Percentiles rank a stretch among this genome's conserved stretches.
Conservation (phyloP, 2,113 vertebrate genomes). For the Danio rerio region DNA sequence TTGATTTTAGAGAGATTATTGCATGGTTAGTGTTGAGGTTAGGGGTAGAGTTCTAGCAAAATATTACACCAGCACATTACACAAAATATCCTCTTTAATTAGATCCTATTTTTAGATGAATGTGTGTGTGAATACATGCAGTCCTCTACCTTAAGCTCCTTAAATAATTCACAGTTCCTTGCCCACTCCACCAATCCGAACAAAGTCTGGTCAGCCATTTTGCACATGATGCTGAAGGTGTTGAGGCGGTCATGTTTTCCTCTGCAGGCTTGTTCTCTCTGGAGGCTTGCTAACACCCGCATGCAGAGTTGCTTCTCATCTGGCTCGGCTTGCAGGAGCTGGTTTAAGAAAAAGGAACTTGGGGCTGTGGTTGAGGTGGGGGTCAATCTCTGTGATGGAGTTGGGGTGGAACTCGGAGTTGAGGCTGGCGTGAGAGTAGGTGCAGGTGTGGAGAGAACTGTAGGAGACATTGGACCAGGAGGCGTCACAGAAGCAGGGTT, state of each 20-base stretch:
- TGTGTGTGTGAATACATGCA: not conserved
- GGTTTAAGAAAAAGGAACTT: slow-evolving; percentile 62
- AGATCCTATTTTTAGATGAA: not conserved
- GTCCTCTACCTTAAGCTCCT: slow-evolving; percentile 77
- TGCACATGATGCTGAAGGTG: slow-evolving; percentile 84
- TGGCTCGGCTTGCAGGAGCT: slow-evolving; percentile 75
- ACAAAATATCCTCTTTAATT: not conserved
- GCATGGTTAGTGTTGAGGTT: too few relatives aligned
- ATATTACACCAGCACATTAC: too few relatives aligned
- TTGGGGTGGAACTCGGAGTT: slow-evolving; percentile 45
- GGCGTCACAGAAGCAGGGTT: slow-evolving; percentile 47
- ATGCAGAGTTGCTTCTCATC: slow-evolving; percentile 77
- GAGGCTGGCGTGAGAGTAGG: slow-evolving; percentile 55
- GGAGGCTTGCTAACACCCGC: slow-evolving; percentile 76
- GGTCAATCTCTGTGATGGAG: slow-evolving; percentile 9
- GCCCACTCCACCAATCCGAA: slow-evolving; percentile 83
- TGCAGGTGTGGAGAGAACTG: slow-evolving; percentile 51
- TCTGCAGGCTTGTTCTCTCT: slow-evolving; percentile 76
- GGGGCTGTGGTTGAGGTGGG: slow-evolving; percentile 7
- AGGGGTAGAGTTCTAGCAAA: too few relatives aligned
- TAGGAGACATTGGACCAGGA: slow-evolving; percentile 21
- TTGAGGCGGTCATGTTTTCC: slow-evolving; percentile 80
- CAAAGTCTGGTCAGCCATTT: slow-evolving; percentile 82
- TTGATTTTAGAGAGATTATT: too few relatives aligned
- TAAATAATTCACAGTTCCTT: slow-evolving; percentile 77